Percentiles rank a stretch among this genome's conserved stretches.
Conservation (phyloP, 2,888 invertebrate genomes). For the Teinopalpus imperialis region DNA sequence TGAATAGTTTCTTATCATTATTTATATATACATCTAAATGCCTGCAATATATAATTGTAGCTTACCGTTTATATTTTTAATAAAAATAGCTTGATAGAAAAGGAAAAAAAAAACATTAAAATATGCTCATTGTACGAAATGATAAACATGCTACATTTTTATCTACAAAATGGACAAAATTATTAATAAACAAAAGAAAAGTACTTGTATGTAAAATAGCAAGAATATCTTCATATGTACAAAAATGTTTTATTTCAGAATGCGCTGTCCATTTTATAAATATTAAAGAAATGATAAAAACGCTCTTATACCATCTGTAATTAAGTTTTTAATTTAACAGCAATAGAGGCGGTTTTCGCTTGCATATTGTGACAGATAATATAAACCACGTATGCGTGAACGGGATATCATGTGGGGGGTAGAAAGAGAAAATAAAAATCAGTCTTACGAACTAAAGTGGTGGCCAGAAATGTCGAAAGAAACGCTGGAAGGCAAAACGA, state of each 20-base stretch:
- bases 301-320: slow-evolving; percentile 8
- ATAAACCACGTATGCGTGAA: slow-evolving; percentile 35
- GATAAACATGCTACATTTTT: slow-evolving; percentile 3
- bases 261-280: slow-evolving; percentile 4
- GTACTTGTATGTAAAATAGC: too few relatives aligned
- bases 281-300: slow-evolving; percentile 1
- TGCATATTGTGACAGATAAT: slow-evolving; percentile 24
- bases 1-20: too few relatives aligned
- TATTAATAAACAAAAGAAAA: too few relatives aligned
- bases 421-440: slow-evolving; percentile 50
- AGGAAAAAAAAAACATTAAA: neutral
- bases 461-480: slow-evolving; percentile 80
- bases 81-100: neutral
- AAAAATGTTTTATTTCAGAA: too few relatives aligned
- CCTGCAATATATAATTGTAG: too few relatives aligned
- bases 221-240: too few relatives aligned
- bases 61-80: neutral
- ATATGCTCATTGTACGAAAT: neutral
- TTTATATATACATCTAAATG: too few relatives aligned
- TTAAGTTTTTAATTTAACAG: neutral
- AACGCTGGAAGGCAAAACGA: slow-evolving; percentile 74
- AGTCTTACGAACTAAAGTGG: slow-evolving; percentile 80
- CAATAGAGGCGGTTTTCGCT: slow-evolving; percentile 10
- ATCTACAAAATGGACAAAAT: slow-evolving; percentile 7
- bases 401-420: slow-evolving; percentile 37